These are phyloP conservation scores for Onychostoma macrolepis DNA, from an alignment of 2,113 vertebrate genomes.

Conservation along the genomic window DNA sequence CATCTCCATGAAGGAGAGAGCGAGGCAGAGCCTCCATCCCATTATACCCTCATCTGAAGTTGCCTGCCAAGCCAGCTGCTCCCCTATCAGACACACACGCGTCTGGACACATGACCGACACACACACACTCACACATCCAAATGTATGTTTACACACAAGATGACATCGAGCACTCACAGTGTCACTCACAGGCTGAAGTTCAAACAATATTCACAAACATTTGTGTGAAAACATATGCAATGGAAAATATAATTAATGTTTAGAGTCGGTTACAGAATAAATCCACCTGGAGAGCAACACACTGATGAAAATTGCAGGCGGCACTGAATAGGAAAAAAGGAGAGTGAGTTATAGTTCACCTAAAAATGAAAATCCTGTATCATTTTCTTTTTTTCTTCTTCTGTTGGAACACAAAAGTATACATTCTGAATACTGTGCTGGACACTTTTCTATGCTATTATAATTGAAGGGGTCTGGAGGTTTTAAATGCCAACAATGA, in stretches of 20 bases:
- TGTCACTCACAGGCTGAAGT: slow-evolving; percentile 21
- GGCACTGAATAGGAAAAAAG: not conserved
- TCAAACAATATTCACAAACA: slow-evolving; percentile 22
- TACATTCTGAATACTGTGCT: not conserved
- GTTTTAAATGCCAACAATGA: not conserved
- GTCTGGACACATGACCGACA: slow-evolving; percentile 28
- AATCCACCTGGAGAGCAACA: not conserved
- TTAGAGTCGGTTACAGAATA: not conserved
- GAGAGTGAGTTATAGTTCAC: not conserved
- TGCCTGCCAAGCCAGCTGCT: slow-evolving; percentile 60
- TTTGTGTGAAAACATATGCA: slow-evolving; percentile 6
- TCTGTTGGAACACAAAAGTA: not conserved
- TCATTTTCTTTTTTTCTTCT: not conserved
- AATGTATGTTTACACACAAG: slow-evolving; percentile 21
- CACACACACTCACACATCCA: slow-evolving; percentile 38
- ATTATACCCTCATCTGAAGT: slow-evolving; percentile 64
- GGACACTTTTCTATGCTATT: not conserved
- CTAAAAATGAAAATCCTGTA: not conserved
- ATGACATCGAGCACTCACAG: slow-evolving; percentile 25
- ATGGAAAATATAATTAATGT: not conserved
- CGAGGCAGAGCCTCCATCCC: slow-evolving; percentile 60
- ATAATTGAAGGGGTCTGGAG: not conserved
- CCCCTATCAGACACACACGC: slow-evolving; percentile 52
- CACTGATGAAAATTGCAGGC: not conserved
- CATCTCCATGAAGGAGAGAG: slow-evolving; percentile 58